phyloP scores from a whole-genome alignment of 2,113 vertebrate species.

The Callorhinus ursinus region DNA sequence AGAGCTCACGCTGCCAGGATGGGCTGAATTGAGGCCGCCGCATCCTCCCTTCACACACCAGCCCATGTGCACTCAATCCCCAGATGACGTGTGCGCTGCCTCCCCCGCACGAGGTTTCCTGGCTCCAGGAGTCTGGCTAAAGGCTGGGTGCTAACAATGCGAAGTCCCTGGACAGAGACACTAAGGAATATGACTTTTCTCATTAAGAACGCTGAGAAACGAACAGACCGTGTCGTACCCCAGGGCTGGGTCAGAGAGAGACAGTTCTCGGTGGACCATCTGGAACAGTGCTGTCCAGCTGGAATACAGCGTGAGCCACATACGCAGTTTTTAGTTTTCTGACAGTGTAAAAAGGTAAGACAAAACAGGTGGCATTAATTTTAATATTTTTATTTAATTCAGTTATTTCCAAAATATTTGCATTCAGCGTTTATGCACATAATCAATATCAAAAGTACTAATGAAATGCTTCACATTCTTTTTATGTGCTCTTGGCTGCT shows the following conservation, averaged over 20 bases:
- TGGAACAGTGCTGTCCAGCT: rapidly evolving
- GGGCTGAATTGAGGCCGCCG: neutral
- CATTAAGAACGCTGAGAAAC: neutral
- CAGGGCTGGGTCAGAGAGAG: too few species aligned
- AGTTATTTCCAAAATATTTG: neutral
- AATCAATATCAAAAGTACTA: neutral
- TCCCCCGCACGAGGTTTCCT: neutral
- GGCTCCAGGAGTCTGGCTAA: constrained; percentile 64
- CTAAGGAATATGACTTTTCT: neutral
- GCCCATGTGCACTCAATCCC: neutral
- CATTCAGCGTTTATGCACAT: neutral
- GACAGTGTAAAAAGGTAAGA: neutral
- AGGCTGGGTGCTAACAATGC: neutral
- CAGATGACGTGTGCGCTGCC: constrained; percentile 18
- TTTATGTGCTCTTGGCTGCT: neutral
- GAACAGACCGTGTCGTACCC: neutral
- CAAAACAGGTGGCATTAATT: neutral
- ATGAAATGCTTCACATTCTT: neutral
- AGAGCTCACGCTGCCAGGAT: constrained; percentile 39
- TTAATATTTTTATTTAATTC: neutral
- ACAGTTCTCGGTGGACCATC: rapidly evolving
- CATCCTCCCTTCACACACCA: neutral
- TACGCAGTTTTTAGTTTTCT: neutral
- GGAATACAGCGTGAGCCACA: neutral
- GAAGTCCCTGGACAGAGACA: neutral